Percentiles rank a stretch among this genome's conserved stretches.
Evolutionary conservation across 2,113 vertebrate species (phyloP).

Genomic region (Leptocoma aspasia): DNA sequence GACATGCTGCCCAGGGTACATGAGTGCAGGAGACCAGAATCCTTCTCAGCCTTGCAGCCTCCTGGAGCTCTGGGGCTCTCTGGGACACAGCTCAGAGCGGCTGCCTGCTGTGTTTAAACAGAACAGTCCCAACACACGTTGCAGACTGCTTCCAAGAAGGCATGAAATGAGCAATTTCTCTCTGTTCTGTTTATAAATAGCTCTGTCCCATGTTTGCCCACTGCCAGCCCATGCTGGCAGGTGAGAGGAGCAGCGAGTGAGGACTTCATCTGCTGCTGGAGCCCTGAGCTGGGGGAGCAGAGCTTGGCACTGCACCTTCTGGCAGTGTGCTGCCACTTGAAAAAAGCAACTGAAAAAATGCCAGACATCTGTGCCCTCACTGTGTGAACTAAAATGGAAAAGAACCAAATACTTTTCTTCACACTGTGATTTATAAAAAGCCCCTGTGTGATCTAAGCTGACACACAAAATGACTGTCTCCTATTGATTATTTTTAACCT

Average conservation of each 20-base stretch:
- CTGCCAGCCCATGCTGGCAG: slow-evolving; percentile 29
- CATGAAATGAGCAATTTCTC: background rate
- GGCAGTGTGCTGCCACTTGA: background rate
- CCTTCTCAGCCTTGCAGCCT: background rate
- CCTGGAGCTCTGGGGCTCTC: background rate
- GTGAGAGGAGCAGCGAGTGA: slow-evolving; percentile 16
- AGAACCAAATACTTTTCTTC: slow-evolving; percentile 11
- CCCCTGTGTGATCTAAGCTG: background rate
- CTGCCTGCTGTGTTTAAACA: background rate
- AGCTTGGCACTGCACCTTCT: slow-evolving; percentile 15
- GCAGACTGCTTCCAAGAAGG: background rate
- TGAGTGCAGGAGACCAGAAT: background rate
- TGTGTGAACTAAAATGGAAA: slow-evolving; percentile 19
- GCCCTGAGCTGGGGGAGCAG: background rate
- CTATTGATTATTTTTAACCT: slow-evolving; percentile 31
- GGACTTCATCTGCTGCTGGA: slow-evolving; percentile 9
- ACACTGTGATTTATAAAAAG: slow-evolving; percentile 32
- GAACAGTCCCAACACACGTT: background rate
- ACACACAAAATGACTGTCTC: background rate
- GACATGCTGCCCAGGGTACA: background rate
- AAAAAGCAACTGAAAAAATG: slow-evolving; percentile 7
- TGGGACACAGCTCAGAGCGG: background rate
- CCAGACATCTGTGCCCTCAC: slow-evolving; percentile 50
- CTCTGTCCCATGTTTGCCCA: slow-evolving; percentile 11
- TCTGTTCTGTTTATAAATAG: background rate